These are phyloP conservation scores for Pyrgilauda ruficollis DNA, from an alignment of 2,113 vertebrate species.

Conservation along the genomic window DNA sequence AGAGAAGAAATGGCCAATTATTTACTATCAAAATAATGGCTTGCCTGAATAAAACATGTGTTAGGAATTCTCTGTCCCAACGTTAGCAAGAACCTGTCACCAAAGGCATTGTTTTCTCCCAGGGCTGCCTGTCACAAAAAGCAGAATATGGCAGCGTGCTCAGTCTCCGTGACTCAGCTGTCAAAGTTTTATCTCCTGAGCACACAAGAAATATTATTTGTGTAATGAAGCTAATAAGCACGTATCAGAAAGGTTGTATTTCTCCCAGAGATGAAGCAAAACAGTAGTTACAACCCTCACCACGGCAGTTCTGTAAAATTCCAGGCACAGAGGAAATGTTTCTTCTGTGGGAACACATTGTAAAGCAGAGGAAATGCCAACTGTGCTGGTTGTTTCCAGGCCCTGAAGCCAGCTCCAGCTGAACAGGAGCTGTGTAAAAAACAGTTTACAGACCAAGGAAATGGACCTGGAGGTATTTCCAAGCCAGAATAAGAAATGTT, in stretches of 20 bases:
- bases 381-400: not conserved
- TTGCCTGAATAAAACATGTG: not conserved
- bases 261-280: not conserved
- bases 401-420: not conserved
- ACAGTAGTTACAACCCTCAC: not conserved
- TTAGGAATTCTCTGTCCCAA: not conserved
- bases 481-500: not conserved
- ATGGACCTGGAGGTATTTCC: not conserved
- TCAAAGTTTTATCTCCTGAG: not conserved
- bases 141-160: not conserved
- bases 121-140: not conserved
- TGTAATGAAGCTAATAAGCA: not conserved
- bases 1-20: not conserved
- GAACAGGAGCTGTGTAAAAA: not conserved
- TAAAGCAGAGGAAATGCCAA: not conserved
- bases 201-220: not conserved
- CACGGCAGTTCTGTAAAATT: not conserved
- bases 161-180: not conserved
- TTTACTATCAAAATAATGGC: not conserved
- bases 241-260: not conserved
- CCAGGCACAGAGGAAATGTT: not conserved
- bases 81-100: not conserved
- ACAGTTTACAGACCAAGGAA: not conserved
- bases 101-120: constrained; percentile 1
- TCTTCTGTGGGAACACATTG: not conserved